phyloP scores from a whole-genome alignment of 1,140 invertebrate genomes.

The Trypoxylus dichotomus region DNA sequence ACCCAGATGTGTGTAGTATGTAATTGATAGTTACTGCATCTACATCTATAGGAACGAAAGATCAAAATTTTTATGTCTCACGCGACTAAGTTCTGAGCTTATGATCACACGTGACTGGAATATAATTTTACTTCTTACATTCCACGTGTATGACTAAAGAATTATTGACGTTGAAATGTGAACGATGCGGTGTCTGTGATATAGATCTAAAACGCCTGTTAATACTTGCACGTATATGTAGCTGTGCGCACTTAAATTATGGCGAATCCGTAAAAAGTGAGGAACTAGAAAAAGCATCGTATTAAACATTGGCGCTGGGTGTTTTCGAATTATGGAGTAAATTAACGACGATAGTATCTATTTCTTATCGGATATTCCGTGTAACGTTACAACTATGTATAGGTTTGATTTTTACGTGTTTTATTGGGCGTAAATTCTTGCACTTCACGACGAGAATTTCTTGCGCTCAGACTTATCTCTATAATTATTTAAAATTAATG shows the following conservation, averaged over 20 bases:
- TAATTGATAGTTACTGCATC: constrained; percentile 17
- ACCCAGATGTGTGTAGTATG: neutral
- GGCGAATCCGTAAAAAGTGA: constrained; percentile 15
- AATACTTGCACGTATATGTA: neutral
- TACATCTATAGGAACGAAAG: neutral
- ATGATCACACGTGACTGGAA: constrained; percentile 22
- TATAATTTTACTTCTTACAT: constrained; percentile 23
- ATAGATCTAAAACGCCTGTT: constrained; percentile 17
- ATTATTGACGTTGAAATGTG: constrained; percentile 25
- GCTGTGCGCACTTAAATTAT: constrained; percentile 1
- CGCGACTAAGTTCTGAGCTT: constrained; percentile 14
- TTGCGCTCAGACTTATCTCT: neutral
- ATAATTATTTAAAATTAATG: constrained; percentile 20
- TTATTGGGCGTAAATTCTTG: constrained; percentile 10
- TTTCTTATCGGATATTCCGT: constrained; percentile 7
- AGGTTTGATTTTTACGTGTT: neutral
- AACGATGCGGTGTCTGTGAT: constrained; percentile 19
- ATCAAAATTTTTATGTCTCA: constrained; percentile 12
- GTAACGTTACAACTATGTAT: constrained; percentile 2
- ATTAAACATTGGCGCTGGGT: constrained; percentile 8
- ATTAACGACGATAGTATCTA: constrained; percentile 17
- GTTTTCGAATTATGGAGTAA: constrained; percentile 22
- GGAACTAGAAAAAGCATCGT: neutral
- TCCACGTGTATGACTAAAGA: constrained; percentile 13
- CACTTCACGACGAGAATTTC: neutral